phyloP scores from a whole-genome alignment of 2,797 vertebrate genomes.

The Mormyrus proboscirostris region DNA sequence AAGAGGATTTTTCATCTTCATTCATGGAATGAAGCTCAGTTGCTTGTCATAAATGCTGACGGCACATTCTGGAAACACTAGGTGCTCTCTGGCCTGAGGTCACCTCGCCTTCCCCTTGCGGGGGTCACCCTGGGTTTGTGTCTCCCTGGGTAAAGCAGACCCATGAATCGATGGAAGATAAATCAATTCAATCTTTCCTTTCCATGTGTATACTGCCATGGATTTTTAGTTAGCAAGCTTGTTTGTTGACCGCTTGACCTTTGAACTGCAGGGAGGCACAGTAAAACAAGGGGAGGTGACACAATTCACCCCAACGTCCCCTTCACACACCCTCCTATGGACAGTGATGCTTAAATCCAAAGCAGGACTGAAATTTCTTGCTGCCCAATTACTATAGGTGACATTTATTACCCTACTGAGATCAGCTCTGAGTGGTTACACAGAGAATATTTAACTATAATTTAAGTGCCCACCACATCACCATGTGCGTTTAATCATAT shows the following conservation, averaged over 20 bases:
- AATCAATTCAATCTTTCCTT: background rate
- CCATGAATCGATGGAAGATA: background rate
- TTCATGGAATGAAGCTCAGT: background rate
- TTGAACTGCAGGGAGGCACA: background rate
- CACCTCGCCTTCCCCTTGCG: background rate
- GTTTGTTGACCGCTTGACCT: slow-evolving; percentile 19
- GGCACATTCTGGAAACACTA: background rate
- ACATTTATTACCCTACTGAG: background rate
- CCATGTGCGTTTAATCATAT: background rate
- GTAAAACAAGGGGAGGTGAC: background rate
- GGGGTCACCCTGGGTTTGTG: background rate
- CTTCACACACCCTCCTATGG: background rate
- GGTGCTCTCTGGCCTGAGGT: background rate
- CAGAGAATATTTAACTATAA: background rate
- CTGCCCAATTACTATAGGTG: background rate
- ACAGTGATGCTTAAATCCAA: background rate
- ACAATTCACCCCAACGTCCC: background rate
- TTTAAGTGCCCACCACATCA: background rate
- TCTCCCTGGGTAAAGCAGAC: background rate
- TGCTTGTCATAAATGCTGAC: background rate
- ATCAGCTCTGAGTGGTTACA: background rate
- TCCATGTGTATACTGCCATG: background rate
- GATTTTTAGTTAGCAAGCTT: slow-evolving; percentile 10
- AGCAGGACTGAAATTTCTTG: background rate
- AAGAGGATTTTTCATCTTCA: background rate